Conservation (phyloP, 2,113 vertebrate species). For the Lates calcarifer region DNA sequence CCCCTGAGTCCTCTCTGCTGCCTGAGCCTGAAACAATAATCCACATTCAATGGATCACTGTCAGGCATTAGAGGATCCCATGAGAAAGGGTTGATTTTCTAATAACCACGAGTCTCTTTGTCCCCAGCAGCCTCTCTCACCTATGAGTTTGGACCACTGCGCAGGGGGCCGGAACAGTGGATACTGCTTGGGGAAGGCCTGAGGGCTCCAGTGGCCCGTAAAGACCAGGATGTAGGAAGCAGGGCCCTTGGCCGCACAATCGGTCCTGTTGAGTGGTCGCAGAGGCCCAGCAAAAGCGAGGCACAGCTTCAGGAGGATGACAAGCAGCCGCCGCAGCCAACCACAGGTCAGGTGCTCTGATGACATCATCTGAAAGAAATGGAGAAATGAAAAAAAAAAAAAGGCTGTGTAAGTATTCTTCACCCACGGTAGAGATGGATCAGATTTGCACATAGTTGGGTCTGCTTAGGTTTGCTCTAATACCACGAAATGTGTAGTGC, state of each 20-base stretch:
- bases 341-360: slow-evolving; percentile 72
- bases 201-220: slow-evolving; percentile 86
- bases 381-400: slow-evolving; percentile 54
- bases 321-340: slow-evolving; percentile 82
- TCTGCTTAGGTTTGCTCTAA: background rate
- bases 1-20: background rate
- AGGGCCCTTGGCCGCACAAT: slow-evolving; percentile 82
- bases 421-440: background rate
- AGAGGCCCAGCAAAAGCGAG: slow-evolving; percentile 70
- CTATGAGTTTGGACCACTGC: slow-evolving; percentile 88
- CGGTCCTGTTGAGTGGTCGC: slow-evolving; percentile 70
- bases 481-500: background rate
- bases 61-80: background rate
- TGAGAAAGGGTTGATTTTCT: background rate
- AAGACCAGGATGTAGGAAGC: slow-evolving; percentile 87
- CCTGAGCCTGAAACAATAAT: background rate
- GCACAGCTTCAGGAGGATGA: slow-evolving; percentile 77
- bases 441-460: slow-evolving; percentile 4
- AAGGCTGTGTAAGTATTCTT: slow-evolving; percentile 16
- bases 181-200: slow-evolving; percentile 87
- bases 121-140: slow-evolving; percentile 69
- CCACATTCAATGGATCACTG: background rate
- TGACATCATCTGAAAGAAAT: slow-evolving; percentile 82
- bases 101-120: background rate
- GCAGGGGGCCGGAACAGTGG: slow-evolving; percentile 86